Percentiles rank a stretch among this genome's conserved stretches.
Evolutionary conservation across 2,113 vertebrate genomes (phyloP).

Genomic region (Menura novaehollandiae): DNA sequence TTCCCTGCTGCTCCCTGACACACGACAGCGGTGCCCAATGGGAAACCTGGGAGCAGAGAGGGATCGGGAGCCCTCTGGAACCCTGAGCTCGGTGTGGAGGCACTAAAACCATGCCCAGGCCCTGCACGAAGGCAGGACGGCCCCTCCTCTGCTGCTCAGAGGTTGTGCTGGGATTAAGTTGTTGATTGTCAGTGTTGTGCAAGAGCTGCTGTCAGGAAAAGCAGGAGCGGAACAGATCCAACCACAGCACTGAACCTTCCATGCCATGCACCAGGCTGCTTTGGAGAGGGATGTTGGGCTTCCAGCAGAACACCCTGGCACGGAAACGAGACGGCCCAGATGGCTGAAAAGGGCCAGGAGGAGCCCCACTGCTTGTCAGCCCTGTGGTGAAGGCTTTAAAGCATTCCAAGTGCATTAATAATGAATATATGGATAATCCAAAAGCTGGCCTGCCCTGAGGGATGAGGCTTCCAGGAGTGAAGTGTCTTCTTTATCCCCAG

Average conservation of each 20-base stretch:
- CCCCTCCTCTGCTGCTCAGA: not conserved
- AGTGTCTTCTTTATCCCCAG: not conserved
- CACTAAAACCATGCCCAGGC: not conserved
- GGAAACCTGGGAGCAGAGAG: not conserved
- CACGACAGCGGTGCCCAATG: not conserved
- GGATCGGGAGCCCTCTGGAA: not conserved
- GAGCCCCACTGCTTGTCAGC: not conserved
- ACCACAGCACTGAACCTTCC: not conserved
- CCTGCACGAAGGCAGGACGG: not conserved
- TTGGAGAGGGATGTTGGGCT: not conserved
- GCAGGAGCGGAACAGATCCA: not conserved
- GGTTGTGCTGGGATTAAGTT: not conserved
- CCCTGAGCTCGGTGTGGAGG: not conserved
- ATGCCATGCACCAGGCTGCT: not conserved
- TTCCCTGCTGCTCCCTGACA: slow-evolving; percentile 35
- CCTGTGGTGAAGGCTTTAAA: not conserved
- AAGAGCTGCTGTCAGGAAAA: not conserved
- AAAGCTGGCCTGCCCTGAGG: not conserved
- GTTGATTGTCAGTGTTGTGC: not conserved
- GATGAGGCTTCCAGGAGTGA: not conserved
- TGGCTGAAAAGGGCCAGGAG: not conserved
- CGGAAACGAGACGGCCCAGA: not conserved
- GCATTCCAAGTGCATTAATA: not conserved
- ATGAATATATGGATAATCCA: not conserved
- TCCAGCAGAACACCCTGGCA: not conserved